phyloP scores from a whole-genome alignment of 2,113 vertebrate species.

The Asarcornis scutulata region DNA sequence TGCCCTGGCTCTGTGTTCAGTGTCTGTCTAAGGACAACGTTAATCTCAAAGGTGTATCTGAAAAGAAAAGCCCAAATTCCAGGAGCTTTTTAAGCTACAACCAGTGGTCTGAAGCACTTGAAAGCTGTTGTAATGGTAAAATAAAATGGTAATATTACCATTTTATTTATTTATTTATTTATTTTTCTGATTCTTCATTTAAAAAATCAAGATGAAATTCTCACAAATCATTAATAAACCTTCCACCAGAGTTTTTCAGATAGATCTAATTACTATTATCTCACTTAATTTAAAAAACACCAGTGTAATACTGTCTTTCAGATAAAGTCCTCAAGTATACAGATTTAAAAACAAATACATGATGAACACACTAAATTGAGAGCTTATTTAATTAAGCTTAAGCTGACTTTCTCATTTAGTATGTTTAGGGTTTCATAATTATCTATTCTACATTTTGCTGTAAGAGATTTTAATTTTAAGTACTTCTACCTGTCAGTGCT shows the following conservation, averaged over 20 bases:
- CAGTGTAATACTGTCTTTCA: background rate
- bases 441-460: background rate
- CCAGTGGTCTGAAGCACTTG: background rate
- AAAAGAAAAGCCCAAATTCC: background rate
- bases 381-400: background rate
- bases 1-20: background rate
- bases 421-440: background rate
- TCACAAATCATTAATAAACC: background rate
- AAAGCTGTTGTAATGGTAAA: background rate
- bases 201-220: background rate
- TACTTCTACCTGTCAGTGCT: background rate
- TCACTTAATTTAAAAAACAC: background rate
- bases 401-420: background rate
- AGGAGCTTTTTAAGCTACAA: background rate
- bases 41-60: background rate
- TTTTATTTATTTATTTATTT: background rate
- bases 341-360: background rate
- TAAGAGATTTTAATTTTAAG: background rate
- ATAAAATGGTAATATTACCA: background rate
- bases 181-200: background rate
- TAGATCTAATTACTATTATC: background rate
- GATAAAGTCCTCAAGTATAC: background rate
- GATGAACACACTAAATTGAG: background rate
- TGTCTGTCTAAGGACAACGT: background rate
- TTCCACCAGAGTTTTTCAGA: background rate